Evolutionary conservation across 2,113 vertebrate species (phyloP), one percentile per base, ranked within the genome.

Genomic region (Theristicus caerulescens): DNA sequence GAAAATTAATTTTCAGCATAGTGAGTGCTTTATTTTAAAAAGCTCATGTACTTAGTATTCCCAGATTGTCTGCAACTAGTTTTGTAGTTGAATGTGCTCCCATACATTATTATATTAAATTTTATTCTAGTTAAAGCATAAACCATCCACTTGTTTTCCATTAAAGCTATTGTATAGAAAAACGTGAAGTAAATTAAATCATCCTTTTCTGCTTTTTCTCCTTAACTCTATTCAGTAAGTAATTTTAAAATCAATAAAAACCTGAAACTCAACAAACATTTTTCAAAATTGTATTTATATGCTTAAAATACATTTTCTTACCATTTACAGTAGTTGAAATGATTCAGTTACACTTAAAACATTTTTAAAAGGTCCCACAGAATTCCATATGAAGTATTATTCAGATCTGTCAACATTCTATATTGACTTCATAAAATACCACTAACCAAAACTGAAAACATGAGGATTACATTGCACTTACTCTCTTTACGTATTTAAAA

Each of bases 381-480:
- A 95, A 89, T 87, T 91, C 62, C 16, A 24, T 13, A 3, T 34
- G 52, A 92, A 88, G 26, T 31, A 51, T 84, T 59, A 78, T 26
- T 86, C 91, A 46, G 58, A 86, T 90, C 57, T 70, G 49, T 79
- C 84, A 88, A 14, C 61, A 21, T 93, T 65, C 34, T n/a, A 44
- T 40, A 49, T 52, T 31, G 11, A 49, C 67, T 94, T 76, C 69
- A 36, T 29, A 65, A 79, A 87, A 69, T 11, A 12, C 27, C 40
- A 10, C 55, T 86, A 93, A 62, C 32, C 16, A 70, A 82, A 85
- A 27, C 47, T 81, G 92, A 62, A 93, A 96, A 88, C 86, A 89
- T 18, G 16, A 90, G 87, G 83, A 94, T 97, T 96, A 52, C 67
- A 74, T 93, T 96, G 97, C 88, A 91, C 83, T 96, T 96, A 92